Base-by-base conservation (phyloP, 2,888 invertebrate genomes). In the Eupithecia insigniata region DNA sequence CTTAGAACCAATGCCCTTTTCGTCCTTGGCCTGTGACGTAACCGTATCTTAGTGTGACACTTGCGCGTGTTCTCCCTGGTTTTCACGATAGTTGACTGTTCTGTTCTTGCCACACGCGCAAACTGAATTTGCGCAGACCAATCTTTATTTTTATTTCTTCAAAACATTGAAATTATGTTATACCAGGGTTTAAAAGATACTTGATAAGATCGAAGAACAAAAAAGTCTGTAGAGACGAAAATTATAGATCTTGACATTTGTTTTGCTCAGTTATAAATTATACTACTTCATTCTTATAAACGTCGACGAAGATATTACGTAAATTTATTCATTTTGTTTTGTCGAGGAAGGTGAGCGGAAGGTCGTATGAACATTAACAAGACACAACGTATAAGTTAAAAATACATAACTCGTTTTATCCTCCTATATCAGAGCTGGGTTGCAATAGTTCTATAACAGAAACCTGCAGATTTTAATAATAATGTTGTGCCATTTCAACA, bases 341-440 rank as follows among this genome's bases (percentile, higher is more conserved):
- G 62, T 26, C 39, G 43, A 14, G 36, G 60, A 34, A 71, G 67
- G 71, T 72, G 32, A 68, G 58, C 26, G 58, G 68, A 72, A 72
- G 72, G 72, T 72, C 67, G 28, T 61, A 12, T n/a, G 16, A 66
- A 65, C 51, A 60, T 7, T 62, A 51, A 67, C 39, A 22, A 64
- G 67, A 26, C 43, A 22, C 14, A 34, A n/a, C 46, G 62, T 71
- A 71, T 62, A 65, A 60, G 43, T 60, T 65, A 68, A 65, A 68
- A 72, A 70, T 58, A 65, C 2, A 34, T 1, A 36, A 70, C 58
- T 6, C 8, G 70, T 66, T 60, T 66, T n/a, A n/a, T 28, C 43
- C 46, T 18, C 32, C 34, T 70, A 5, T 30, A 2, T 1, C 34
- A 18, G 16, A 34, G 12, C n/a, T 5, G 8, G 10, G 32, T 32